Evolutionary conservation across 2,888 invertebrate genomes (phyloP).

Genomic region (Polymixis flavicincta): DNA sequence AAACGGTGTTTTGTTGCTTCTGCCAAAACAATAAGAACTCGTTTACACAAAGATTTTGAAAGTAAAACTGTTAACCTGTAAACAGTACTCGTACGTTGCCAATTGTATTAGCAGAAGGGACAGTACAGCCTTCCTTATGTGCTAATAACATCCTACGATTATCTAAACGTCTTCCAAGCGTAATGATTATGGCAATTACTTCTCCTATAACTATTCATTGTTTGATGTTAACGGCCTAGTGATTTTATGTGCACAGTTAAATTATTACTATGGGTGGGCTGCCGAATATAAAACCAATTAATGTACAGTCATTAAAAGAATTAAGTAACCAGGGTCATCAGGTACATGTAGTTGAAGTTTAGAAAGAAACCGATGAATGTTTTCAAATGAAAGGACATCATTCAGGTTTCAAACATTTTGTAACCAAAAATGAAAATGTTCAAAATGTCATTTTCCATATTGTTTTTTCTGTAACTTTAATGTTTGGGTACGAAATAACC

Average conservation of each 20-base stretch:
- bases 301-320: not conserved
- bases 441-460: no score
- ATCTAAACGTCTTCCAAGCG: not conserved
- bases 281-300: no score
- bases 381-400: no score
- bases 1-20: not conserved
- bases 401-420: no score
- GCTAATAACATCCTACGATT: not conserved
- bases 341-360: no score
- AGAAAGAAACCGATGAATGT: no score
- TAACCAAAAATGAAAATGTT: no score
- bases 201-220: conserved; percentile 13
- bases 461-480: no score
- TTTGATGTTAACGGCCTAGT: conserved; percentile 1
- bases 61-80: not conserved
- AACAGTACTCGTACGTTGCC: no score
- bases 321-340: no score
- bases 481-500: no score
- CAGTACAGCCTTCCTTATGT: not conserved
- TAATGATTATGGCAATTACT: conserved; percentile 17
- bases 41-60: not conserved
- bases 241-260: conserved; percentile 39
- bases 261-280: conserved; percentile 21
- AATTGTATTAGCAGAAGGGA: no score
- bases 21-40: not conserved